Conservation (phyloP, 2,113 vertebrate species). For the Hippoglossus stenolepis region DNA sequence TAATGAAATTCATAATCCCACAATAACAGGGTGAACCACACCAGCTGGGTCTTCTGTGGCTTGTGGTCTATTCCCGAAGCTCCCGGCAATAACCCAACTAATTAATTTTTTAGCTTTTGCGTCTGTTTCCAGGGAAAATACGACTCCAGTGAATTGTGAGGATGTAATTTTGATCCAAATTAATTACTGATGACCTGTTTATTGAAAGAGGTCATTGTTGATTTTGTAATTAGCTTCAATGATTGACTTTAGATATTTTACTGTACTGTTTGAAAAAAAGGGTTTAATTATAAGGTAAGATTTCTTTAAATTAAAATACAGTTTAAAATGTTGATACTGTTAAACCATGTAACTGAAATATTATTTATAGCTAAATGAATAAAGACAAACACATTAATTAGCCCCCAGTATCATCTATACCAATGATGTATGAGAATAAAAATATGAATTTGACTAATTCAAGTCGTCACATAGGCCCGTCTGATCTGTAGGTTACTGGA, state of each 20-base stretch:
- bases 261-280: neutral
- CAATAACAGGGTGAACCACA: constrained; percentile 10
- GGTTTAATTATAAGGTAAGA: neutral
- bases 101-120: constrained; percentile 45
- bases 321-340: neutral
- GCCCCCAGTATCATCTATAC: too few species aligned
- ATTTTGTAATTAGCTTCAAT: constrained; percentile 22
- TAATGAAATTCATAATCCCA: constrained; percentile 51
- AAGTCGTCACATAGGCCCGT: neutral
- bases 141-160: constrained; percentile 5
- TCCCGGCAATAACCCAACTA: constrained; percentile 20
- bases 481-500: neutral
- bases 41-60: constrained; percentile 1
- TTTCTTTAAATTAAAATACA: neutral
- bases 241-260: neutral
- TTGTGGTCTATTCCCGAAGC: constrained; percentile 47
- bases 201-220: constrained; percentile 46
- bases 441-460: too few species aligned
- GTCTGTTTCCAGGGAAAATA: constrained; percentile 62
- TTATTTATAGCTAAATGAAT: too few species aligned
- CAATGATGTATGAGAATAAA: too few species aligned
- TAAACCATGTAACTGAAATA: too few species aligned
- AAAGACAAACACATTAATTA: too few species aligned
- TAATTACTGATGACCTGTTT: constrained; percentile 43
- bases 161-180: constrained; percentile 38